Evolutionary conservation across 2,888 invertebrate genomes (phyloP).

Genomic region (Dicyrtoma fusca): DNA sequence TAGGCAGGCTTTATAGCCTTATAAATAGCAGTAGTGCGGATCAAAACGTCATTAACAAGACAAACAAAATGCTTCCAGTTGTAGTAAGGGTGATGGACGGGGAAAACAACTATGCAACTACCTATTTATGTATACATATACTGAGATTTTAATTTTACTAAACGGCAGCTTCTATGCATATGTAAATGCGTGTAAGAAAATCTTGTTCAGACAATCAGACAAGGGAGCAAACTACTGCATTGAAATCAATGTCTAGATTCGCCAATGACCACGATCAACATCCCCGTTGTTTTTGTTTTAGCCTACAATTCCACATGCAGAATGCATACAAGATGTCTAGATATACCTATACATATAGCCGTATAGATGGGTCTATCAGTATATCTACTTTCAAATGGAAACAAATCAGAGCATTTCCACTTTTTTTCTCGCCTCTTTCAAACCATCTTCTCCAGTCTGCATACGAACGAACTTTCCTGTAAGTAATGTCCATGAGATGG

Average conservation of each 20-base stretch:
- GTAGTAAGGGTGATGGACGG: neutral
- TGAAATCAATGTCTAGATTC: neutral
- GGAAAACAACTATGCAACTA: slow-evolving; percentile 7
- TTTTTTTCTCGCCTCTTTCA: neutral
- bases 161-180: too few relatives aligned
- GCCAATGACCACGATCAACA: slow-evolving; percentile 4
- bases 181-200: too few relatives aligned
- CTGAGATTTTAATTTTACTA: too few relatives aligned
- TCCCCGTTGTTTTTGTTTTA: neutral
- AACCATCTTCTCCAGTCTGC: too few relatives aligned
- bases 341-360: neutral
- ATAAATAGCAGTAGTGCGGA: slow-evolving; percentile 13
- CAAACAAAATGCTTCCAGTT: neutral
- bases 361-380: too few relatives aligned
- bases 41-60: slow-evolving; percentile 15
- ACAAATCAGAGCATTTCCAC: slow-evolving; percentile 15
- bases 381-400: slow-evolving; percentile 8
- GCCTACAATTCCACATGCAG: neutral
- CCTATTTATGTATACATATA: too few relatives aligned
- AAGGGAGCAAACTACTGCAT: neutral
- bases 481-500: too few relatives aligned
- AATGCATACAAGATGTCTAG: too few relatives aligned
- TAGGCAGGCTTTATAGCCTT: too few relatives aligned
- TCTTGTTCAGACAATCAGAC: neutral
- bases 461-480: too few relatives aligned